Conservation (phyloP, 2,888 invertebrate genomes). For the Diplolepis rosae region DNA sequence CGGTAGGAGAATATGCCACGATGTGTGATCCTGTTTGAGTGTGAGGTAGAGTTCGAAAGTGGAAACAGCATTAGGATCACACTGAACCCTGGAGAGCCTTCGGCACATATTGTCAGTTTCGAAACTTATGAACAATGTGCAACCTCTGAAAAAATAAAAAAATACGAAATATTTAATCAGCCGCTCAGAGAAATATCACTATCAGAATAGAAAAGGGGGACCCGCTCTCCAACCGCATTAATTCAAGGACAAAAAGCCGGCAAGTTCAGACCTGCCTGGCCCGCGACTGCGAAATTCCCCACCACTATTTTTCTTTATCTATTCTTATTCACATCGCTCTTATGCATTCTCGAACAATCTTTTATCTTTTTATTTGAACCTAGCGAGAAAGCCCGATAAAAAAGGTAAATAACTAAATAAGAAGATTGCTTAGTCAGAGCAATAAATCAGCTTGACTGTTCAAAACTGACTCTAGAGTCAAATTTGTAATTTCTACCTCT, state of each 20-base stretch:
- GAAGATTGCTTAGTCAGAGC: no score
- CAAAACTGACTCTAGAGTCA: no score
- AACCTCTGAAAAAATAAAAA: constrained; percentile 76
- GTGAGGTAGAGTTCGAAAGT: constrained; percentile 94
- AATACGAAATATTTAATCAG: neutral
- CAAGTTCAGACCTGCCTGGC: constrained; percentile 12
- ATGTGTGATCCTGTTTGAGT: constrained; percentile 88
- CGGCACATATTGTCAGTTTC: constrained; percentile 83
- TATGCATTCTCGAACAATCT: neutral
- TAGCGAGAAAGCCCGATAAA: no score
- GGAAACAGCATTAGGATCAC: constrained; percentile 89
- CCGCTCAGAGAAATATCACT: neutral
- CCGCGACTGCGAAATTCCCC: constrained; percentile 8
- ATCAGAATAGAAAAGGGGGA: neutral
- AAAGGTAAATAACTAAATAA: no score
- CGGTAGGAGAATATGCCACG: constrained; percentile 91
- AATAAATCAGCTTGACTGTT: no score
- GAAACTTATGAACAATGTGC: constrained; percentile 89
- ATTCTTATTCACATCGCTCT: neutral
- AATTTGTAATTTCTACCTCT: no score
- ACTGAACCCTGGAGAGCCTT: constrained; percentile 87
- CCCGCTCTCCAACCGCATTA: no score
- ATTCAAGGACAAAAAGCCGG: constrained; percentile 23
- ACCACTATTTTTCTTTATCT: neutral
- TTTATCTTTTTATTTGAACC: neutral